Evolutionary conservation across 2,888 invertebrate genomes (phyloP), one percentile per base, ranked within the genome.

Genomic region (Stomorhina lunata): DNA sequence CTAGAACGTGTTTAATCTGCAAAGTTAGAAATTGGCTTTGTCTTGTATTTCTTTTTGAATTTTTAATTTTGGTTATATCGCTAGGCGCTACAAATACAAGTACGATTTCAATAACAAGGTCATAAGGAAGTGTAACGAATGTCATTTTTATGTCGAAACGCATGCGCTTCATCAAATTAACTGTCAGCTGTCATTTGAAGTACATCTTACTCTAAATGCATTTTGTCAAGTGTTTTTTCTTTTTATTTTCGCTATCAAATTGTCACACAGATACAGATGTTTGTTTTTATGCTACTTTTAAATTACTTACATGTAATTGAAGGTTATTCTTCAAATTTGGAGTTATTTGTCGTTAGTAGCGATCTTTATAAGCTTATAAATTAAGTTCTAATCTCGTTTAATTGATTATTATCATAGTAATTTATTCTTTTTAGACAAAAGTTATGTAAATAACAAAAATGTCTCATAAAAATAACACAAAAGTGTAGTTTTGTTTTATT

Each of bases 1-100:
- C 17, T 40, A 2, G 20, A 43, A 55, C 40, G 53, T 68, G 53
- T 40, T 53, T 40, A 66, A 50, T 48, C n/a, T 17, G n/a, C 9
- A 15, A 15, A n/a, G n/a, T 45, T 22, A 15, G 15, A 6, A 50
- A 53, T 55, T 55, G 25, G 40, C 17, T 29, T 27, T 68, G 40
- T 25, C n/a, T 45, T 66, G 34, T 12, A 34, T 32, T 10, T 27
- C 17, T 17, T 32, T 32, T 34, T 10, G 25, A 57, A 15, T 32
- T 6, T 10, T 9, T 55, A 20, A 68, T 53, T 40, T 55, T 40
- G 32, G 37, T 17, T 15, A 29, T 22, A 43, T 12, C 40, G 55
- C 43, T 22, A 25, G 69, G 69, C 69, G 45, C 69, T 69, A n/a
- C 57, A 57, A 12, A 7, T 43, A 45, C 43, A 55, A 43, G 68